Evolutionary conservation across 2,113 vertebrate species (phyloP).

Genomic region (Heterotilapia buettikoferi): DNA sequence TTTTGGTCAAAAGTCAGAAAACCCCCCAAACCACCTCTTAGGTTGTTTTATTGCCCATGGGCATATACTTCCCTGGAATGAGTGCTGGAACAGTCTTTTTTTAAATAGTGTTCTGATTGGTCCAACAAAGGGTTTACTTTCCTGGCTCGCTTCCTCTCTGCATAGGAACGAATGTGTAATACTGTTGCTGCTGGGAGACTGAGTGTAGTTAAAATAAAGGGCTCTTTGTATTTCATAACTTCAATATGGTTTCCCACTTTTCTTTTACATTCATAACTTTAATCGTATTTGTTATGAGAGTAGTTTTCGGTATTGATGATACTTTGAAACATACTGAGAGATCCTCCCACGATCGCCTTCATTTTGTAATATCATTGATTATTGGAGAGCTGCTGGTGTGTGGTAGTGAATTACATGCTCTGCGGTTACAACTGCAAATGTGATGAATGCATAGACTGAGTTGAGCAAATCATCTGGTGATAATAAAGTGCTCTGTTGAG

Average conservation of each 20-base stretch:
- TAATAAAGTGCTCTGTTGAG: conserved; percentile 39
- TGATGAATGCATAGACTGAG: conserved; percentile 2
- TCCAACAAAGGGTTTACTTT: conserved; percentile 45
- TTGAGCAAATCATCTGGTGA: conserved; percentile 40
- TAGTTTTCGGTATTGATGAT: not conserved
- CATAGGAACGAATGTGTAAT: conserved; percentile 53
- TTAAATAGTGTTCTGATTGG: conserved; percentile 31
- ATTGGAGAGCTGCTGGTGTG: not conserved
- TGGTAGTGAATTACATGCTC: not conserved
- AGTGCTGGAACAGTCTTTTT: conserved; percentile 54
- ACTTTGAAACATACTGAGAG: not conserved
- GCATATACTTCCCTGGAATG: conserved; percentile 50
- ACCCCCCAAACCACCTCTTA: conserved; percentile 37
- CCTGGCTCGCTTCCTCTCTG: conserved; percentile 42
- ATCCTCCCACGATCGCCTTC: not conserved
- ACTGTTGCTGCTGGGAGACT: conserved; percentile 7
- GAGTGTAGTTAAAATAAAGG: conserved; percentile 26
- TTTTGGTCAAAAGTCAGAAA: conserved; percentile 9
- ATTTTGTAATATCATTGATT: not conserved
- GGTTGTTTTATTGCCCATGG: conserved; percentile 43
- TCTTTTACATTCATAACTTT: not conserved
- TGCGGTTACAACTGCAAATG: not conserved
- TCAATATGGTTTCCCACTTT: not conserved
- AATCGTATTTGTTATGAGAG: not conserved
- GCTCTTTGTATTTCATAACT: conserved; percentile 32